Base-by-base conservation (phyloP, 2,888 invertebrate species). In the Mythimna lalbum region DNA sequence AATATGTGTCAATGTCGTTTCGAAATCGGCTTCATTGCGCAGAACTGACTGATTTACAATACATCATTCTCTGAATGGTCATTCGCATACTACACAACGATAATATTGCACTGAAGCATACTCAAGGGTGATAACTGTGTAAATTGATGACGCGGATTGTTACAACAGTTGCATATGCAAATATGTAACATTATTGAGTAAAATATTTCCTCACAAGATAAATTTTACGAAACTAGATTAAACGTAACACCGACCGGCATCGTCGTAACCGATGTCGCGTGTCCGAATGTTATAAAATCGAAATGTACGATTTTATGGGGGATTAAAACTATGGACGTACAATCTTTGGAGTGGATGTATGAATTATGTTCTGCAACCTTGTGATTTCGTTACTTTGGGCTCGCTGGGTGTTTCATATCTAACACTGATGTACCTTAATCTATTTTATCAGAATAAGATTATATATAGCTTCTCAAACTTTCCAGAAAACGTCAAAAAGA, bases 71-170 rank as follows among this genome's bases (percentile, higher is more conserved):
- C 31, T 67, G 69, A 70, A 82, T 59, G 63, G 31, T 60, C 36
- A 61, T 66, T 63, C 62, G 55, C 47, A 69, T 62, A 66, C 43
- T 55, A 59, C 68, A 72, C 53, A 69, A 56, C 68, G 63, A 70
- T 63, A 69, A 75, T 74, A 70, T 43, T 71, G 78, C 78, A 70
- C 49, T 65, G 68, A 65, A 60, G 57, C 55, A 27, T 27, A 27
- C 27, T 27, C 27, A 27, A 27, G 27, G 27, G 47, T 67, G 57
- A 55, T 78, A 81, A 81, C 87, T 83, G 84, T 87, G 88, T 84
- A 83, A 89, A 89, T 87, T 80, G 81, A 87, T 86, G 86, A 88
- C 87, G 86, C 63, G 69, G 61, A 76, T 55, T 78, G 69, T 79
- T 80, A 73, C 80, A 80, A 81, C 77, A 86, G 74, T 79, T 80